A percentile compares a stretch with the other conserved stretches of the same genome.
These are phyloP conservation scores for Pantala flavescens DNA, from an alignment of 1,140 invertebrate genomes.

Conservation along the genomic window DNA sequence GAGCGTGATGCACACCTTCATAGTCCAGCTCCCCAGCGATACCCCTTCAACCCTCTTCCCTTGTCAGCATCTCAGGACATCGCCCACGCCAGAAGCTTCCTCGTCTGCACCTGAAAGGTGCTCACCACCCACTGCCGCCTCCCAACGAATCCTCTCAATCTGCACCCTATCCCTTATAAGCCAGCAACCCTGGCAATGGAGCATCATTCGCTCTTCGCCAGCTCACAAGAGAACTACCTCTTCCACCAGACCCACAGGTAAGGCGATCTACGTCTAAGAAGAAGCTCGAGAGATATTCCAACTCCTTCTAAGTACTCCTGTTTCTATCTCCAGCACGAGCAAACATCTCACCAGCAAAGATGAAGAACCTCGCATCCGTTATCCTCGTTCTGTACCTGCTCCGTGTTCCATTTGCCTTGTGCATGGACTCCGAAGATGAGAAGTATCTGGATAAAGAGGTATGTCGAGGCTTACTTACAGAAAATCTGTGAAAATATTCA, in stretches of 20 bases:
- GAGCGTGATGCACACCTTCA: too few relatives aligned
- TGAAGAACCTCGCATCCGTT: not conserved
- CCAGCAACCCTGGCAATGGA: not conserved
- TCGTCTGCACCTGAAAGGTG: not conserved
- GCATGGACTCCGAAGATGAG: not conserved
- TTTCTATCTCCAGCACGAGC: not conserved
- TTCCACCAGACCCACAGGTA: not conserved
- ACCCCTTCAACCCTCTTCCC: not conserved
- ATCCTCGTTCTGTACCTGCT: not conserved
- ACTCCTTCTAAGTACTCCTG: not conserved
- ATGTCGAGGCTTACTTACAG: not conserved
- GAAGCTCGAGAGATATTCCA: too few relatives aligned
- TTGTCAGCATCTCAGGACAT: not conserved
- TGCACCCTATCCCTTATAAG: constrained; percentile 1
- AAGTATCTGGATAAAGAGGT: constrained; percentile 1
- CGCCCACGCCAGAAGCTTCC: too few relatives aligned
- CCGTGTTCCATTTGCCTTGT: not conserved
- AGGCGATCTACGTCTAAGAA: too few relatives aligned
- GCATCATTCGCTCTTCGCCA: not conserved
- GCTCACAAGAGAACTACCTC: not conserved
- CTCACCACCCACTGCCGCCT: not conserved
- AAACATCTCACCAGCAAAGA: not conserved
- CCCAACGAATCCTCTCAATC: not conserved
- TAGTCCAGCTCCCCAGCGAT: not conserved
- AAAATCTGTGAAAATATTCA: too few relatives aligned